A percentile compares a stretch with the other conserved stretches of the same genome.
Evolutionary conservation across 2,888 invertebrate genomes (phyloP).

Genomic region (Sclerodermus sp.): DNA sequence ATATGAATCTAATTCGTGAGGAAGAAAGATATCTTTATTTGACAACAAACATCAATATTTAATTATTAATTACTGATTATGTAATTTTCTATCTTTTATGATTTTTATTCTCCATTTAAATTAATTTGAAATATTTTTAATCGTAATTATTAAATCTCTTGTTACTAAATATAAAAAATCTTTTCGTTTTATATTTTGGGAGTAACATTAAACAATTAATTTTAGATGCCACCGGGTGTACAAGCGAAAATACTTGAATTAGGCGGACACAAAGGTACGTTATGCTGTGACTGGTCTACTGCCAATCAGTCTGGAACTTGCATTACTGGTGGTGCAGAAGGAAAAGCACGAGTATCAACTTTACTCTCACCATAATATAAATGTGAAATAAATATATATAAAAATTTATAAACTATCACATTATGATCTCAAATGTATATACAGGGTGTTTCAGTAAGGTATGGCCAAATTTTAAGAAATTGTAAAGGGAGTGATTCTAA

Average conservation of each 20-base stretch:
- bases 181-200: conserved; percentile 3
- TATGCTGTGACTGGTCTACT: conserved; percentile 66
- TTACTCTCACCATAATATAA: conserved; percentile 60
- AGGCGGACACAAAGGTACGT: conserved; percentile 61
- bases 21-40: too few species aligned
- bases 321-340: conserved; percentile 64
- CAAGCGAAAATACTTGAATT: conserved; percentile 58
- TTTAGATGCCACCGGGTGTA: conserved; percentile 52
- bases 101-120: too few species aligned
- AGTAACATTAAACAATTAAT: conserved; percentile 15
- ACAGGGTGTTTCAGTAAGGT: too few species aligned
- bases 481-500: too few species aligned
- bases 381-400: conserved; percentile 50
- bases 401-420: conserved; percentile 43
- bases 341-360: conserved; percentile 64
- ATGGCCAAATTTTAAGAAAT: too few species aligned
- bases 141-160: too few species aligned
- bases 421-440: too few species aligned
- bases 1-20: too few species aligned
- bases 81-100: neutral
- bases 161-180: too few species aligned
- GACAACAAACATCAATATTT: too few species aligned
- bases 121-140: too few species aligned
- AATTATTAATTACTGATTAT: too few species aligned
- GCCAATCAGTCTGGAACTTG: conserved; percentile 64